phyloP scores from a whole-genome alignment of 2,888 invertebrate genomes.

The Erebia epiphron region DNA sequence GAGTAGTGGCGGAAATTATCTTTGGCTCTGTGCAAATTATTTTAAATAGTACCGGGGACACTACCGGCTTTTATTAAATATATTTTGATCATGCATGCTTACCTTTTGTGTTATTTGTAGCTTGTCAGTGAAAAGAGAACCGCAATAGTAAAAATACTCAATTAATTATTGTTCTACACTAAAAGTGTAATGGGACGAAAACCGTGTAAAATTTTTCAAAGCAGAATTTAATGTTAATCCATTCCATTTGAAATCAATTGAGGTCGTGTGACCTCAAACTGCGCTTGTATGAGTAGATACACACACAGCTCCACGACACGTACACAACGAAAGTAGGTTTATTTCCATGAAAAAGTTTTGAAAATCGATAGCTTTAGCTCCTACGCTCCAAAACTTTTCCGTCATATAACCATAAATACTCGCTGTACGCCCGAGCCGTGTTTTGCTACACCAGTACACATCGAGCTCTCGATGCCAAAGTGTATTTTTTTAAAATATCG shows the following conservation, averaged over 20 bases:
- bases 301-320: conserved; percentile 59
- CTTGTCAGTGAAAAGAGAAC: not conserved
- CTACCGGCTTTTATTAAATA: no score
- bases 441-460: conserved; percentile 57
- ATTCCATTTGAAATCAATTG: conserved; percentile 42
- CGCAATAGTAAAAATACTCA: not conserved
- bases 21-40: no score
- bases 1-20: no score
- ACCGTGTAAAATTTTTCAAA: not conserved
- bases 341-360: conserved; percentile 84
- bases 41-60: no score
- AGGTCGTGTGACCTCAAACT: conserved; percentile 69
- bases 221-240: conserved; percentile 23
- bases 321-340: conserved; percentile 82
- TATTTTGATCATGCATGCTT: no score
- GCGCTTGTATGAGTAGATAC: conserved; percentile 58
- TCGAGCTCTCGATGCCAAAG: conserved; percentile 37
- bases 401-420: conserved; percentile 81
- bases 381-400: conserved; percentile 80
- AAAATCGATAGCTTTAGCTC: conserved; percentile 83
- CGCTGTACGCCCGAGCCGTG: conserved; percentile 57
- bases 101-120: no score
- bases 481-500: conserved; percentile 23
- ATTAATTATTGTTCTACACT: conserved; percentile 5
- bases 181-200: not conserved